Evolutionary conservation across 2,888 invertebrate genomes (phyloP).

Genomic region (Aplocera efformata): DNA sequence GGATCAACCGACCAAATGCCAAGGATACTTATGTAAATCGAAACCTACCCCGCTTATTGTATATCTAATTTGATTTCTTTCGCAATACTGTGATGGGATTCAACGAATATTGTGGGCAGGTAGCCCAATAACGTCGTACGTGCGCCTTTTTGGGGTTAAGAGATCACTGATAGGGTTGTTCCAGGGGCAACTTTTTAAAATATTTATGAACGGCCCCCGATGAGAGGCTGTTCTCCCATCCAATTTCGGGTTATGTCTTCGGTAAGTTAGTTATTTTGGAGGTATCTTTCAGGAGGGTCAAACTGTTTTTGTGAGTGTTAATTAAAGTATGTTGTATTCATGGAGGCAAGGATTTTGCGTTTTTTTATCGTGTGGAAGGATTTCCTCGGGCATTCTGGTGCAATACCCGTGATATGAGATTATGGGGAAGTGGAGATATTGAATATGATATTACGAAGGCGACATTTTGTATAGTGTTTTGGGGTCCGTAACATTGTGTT

Average conservation of each 20-base stretch:
- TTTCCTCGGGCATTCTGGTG: conserved; percentile 16
- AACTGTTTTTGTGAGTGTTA: conserved; percentile 67
- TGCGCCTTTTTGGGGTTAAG: conserved; percentile 65
- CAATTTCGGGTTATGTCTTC: conserved; percentile 79
- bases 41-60: conserved; percentile 75
- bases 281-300: conserved; percentile 58
- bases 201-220: conserved; percentile 72
- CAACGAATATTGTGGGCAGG: conserved; percentile 70
- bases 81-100: conserved; percentile 74
- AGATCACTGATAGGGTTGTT: conserved; percentile 71
- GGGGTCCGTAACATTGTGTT: too few relatives aligned
- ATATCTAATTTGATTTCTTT: conserved; percentile 79
- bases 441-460: too few relatives aligned
- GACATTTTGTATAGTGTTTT: too few relatives aligned
- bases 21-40: conserved; percentile 77
- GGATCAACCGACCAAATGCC: conserved; percentile 75
- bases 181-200: conserved; percentile 68
- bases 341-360: conserved; percentile 36
- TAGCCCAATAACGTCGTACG: conserved; percentile 67
- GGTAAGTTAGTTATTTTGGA: conserved; percentile 71
- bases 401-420: conserved; percentile 15
- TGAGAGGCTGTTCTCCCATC: conserved; percentile 67
- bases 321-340: conserved; percentile 63
- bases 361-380: conserved; percentile 19
- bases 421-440: conserved; percentile 3